Percentiles rank a stretch among this genome's conserved stretches.
These are phyloP conservation scores for Antitype chi DNA, from an alignment of 2,888 invertebrate genomes.

Conservation along the genomic window DNA sequence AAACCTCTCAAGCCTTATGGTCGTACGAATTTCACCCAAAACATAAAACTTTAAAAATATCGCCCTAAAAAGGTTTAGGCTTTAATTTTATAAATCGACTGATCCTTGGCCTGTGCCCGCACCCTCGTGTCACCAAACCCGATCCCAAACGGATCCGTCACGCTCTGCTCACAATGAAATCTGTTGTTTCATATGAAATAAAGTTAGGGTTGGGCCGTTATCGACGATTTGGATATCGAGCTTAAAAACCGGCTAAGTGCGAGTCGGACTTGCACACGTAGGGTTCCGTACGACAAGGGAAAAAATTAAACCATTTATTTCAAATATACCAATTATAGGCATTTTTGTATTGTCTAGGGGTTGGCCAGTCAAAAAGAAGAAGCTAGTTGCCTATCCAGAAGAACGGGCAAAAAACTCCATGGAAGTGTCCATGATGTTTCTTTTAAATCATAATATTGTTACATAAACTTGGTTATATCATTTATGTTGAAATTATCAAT, in stretches of 20 bases:
- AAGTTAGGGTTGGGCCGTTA: conserved; percentile 61
- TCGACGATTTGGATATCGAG: conserved; percentile 44
- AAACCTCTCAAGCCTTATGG: not conserved
- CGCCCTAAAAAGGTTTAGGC: conserved; percentile 6
- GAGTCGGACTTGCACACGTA: no score
- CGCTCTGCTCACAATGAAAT: conserved; percentile 76
- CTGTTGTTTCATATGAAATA: conserved; percentile 76
- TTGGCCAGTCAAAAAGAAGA: no score
- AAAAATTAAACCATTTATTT: no score
- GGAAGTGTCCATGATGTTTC: no score
- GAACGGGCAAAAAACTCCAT: no score
- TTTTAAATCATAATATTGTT: no score
- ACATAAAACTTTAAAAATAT: conserved; percentile 24
- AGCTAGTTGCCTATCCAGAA: no score
- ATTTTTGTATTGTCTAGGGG: no score
- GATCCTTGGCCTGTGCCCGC: conserved; percentile 78
- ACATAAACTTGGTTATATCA: no score
- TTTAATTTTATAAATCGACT: conserved; percentile 59
- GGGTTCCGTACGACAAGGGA: no score
- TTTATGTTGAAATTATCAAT: no score
- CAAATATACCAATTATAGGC: no score
- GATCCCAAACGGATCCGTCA: conserved; percentile 84
- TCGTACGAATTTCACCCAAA: not conserved
- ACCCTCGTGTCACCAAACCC: conserved; percentile 73
- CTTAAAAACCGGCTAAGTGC: not conserved